A percentile compares a stretch with the other conserved stretches of the same genome.
Conservation (phyloP, 2,888 invertebrate species). For the Nematopogon swammerdamellus region DNA sequence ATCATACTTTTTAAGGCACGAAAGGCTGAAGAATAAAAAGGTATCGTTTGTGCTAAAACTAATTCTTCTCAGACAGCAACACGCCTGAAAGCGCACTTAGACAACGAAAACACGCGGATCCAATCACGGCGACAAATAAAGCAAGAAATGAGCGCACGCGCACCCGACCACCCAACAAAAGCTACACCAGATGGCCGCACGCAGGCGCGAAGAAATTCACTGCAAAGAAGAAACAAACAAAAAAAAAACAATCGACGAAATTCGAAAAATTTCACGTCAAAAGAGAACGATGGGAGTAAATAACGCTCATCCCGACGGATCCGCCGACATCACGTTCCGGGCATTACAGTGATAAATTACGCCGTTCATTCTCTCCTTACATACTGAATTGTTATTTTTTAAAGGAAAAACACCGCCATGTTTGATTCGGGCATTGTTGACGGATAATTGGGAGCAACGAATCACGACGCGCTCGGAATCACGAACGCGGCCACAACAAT, state of each 20-base stretch:
- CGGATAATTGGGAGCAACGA: background rate
- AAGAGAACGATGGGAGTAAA: conserved; percentile 15
- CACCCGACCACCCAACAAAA: background rate
- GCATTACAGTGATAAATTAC: conserved; percentile 42
- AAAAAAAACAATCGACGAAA: background rate
- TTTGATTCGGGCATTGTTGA: background rate
- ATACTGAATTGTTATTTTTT: conserved; percentile 12
- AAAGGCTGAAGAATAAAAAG: too few species aligned
- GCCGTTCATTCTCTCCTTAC: conserved; percentile 19
- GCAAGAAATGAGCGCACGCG: background rate
- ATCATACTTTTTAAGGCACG: too few species aligned
- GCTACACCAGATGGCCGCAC: background rate
- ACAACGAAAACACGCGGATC: too few species aligned
- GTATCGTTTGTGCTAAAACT: too few species aligned
- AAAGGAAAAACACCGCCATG: background rate
- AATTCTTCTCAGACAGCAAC: too few species aligned
- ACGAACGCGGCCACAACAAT: background rate
- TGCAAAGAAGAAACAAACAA: background rate
- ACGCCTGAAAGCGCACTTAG: too few species aligned
- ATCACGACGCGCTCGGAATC: background rate
- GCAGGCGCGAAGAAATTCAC: background rate
- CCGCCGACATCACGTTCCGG: conserved; percentile 39
- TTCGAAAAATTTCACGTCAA: conserved; percentile 18
- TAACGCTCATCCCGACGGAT: conserved; percentile 35
- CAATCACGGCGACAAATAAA: background rate